phyloP scores from a whole-genome alignment of 1,140 invertebrate species.

The Cherax destructor region DNA sequence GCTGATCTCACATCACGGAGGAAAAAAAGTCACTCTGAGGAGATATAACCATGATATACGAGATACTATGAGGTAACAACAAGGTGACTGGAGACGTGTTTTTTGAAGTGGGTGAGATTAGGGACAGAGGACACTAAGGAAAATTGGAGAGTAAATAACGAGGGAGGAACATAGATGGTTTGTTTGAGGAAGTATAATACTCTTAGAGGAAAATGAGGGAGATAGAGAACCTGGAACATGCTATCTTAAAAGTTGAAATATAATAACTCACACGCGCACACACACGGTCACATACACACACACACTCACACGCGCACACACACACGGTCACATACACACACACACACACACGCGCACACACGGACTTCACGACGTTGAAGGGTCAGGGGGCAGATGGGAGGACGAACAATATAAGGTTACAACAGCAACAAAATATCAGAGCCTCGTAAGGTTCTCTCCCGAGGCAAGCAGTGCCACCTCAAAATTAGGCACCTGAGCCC shows the following conservation, averaged over 20 bases:
- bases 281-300: neutral
- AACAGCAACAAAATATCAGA: too few species aligned
- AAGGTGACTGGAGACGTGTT: neutral
- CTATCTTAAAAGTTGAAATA: neutral
- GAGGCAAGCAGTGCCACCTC: too few species aligned
- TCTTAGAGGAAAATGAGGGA: neutral
- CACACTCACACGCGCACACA: neutral
- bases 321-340: conserved; percentile 13
- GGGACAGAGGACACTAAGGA: neutral
- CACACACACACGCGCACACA: conserved; percentile 21
- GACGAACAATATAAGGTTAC: too few species aligned
- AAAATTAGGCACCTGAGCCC: too few species aligned
- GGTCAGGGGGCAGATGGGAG: too few species aligned
- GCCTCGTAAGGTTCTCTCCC: too few species aligned
- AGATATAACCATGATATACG: neutral
- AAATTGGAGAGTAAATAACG: neutral
- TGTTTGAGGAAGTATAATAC: neutral
- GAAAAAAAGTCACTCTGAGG: neutral
- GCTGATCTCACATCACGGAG: neutral
- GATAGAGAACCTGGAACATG: neutral
- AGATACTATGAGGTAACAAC: neutral
- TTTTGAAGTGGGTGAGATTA: neutral
- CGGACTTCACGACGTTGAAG: too few species aligned
- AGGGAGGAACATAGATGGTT: neutral
- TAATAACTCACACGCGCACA: neutral